These are phyloP conservation scores for Coelinius sp. DNA, from an alignment of 2,888 invertebrate genomes.

Conservation along the genomic window DNA sequence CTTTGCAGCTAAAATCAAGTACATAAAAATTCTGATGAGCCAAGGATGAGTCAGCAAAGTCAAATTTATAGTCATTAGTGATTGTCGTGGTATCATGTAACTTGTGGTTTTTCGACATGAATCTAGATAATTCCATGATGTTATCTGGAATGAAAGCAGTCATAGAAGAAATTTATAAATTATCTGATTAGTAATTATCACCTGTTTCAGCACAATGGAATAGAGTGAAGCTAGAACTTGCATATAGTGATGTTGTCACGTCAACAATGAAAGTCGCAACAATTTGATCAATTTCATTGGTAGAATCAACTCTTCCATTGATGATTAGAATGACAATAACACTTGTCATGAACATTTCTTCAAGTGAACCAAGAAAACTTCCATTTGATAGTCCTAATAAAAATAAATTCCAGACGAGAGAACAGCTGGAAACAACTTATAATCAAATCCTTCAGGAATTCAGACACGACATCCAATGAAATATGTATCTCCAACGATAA, in stretches of 20 bases:
- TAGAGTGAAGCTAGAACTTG: constrained; percentile 48
- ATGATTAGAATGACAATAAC: neutral
- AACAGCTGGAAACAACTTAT: neutral
- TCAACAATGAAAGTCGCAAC: constrained; percentile 48
- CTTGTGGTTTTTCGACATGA: constrained; percentile 50
- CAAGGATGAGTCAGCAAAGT: neutral
- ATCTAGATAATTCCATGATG: constrained; percentile 47
- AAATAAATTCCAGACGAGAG: neutral
- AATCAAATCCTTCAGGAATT: constrained; percentile 4
- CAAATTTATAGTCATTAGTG: constrained; percentile 23
- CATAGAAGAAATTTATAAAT: neutral
- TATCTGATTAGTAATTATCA: constrained; percentile 22
- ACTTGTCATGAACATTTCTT: neutral
- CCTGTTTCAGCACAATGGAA: constrained; percentile 52
- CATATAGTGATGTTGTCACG: constrained; percentile 43
- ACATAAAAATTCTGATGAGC: constrained; percentile 51
- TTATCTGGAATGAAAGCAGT: constrained; percentile 48
- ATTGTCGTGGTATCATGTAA: constrained; percentile 42
- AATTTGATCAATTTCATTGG: constrained; percentile 39
- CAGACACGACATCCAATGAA: constrained; percentile 10
- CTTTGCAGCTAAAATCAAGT: constrained; percentile 55
- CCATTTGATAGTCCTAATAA: too few species aligned
- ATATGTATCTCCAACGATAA: constrained; percentile 7
- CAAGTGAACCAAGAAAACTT: neutral
- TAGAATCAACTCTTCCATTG: neutral